phyloP scores from a whole-genome alignment of 2,797 vertebrate species.

The Neosalanx taihuensis region DNA sequence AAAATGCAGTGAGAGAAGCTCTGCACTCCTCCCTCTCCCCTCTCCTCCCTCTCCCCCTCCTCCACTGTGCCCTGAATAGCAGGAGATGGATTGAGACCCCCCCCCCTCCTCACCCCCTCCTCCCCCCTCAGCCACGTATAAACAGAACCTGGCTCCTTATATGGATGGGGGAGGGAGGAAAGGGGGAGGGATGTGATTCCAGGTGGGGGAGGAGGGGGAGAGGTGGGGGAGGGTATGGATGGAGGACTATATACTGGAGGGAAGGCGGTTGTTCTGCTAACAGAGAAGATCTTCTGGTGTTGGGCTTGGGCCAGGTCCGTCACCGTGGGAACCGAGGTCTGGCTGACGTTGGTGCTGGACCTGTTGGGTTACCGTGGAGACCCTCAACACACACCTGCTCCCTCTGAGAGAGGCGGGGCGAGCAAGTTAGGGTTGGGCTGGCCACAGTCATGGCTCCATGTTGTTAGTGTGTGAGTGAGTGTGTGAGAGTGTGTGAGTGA shows the following conservation, averaged over 20 bases:
- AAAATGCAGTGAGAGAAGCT: constrained; percentile 47
- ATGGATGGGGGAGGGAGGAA: constrained; percentile 25
- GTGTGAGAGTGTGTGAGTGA: constrained; percentile 1
- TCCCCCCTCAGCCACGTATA: constrained; percentile 27
- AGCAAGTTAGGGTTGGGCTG: background rate
- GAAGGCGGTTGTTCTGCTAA: constrained; percentile 34
- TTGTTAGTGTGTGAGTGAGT: background rate
- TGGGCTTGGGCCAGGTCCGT: background rate
- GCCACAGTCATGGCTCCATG: no score
- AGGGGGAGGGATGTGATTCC: constrained; percentile 44
- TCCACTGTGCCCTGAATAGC: constrained; percentile 64
- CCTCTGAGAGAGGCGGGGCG: background rate
- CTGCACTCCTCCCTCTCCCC: constrained; percentile 5
- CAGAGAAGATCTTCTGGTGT: constrained; percentile 33
- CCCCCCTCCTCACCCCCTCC: constrained; percentile 16
- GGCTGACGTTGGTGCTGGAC: no score
- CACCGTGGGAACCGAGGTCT: no score
- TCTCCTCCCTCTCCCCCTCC: constrained; percentile 4
- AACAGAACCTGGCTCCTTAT: constrained; percentile 60
- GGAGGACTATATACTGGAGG: constrained; percentile 49
- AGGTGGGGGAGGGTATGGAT: constrained; percentile 14
- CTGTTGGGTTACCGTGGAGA: background rate
- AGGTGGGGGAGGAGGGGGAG: constrained; percentile 35
- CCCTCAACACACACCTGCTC: background rate
- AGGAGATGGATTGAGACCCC: constrained; percentile 12